Evolutionary conservation across 2,113 vertebrate species (phyloP), one percentile per base, ranked within the genome.

Genomic region (Urocynchramus pylzowi): DNA sequence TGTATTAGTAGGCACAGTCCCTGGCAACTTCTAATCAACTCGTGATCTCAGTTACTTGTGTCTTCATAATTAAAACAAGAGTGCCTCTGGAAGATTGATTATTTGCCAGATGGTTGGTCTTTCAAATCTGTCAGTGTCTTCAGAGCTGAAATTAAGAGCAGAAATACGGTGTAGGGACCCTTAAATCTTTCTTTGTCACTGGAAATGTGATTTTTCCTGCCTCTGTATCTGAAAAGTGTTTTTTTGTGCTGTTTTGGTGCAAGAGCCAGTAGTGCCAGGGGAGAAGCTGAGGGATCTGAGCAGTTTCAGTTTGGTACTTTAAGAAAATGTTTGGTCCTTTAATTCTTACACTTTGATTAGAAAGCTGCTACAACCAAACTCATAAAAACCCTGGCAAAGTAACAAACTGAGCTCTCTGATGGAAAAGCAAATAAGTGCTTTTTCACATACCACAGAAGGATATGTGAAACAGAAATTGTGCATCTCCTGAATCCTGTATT

Each of bases 11-110:
- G 75, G 41, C 65, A 56, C 57, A 23, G 9, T 93, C 54, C 78
- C 63, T 68, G 85, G 68, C 4, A 6, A 39, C 79, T 93, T 92
- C 33, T 77, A 71, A 89, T 90, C 71, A 87, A 2, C 52, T 95
- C 70, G 2, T 71, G 45, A 47, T 59, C 76, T 86, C 24, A 0
- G 47, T 96, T 91, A 83, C 70, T 88, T 80, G 27, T 67, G 20
- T 67, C 80, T 86, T 84, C 69, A 31, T 96, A 94, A 86, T 93
- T 95, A 94, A 95, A 94, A 67, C 44, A 56, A 21, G 87, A 86
- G 24, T 56, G 47, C 92, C 59, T 28, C 9, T 30, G 76, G 65
- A 87, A 90, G 60, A 76, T 26, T 49, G 77, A 89, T 90, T 63
- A 41, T 84, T 92, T 95, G 56, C 59, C 53, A 87, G 56, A 37